Percentiles rank a stretch among this genome's conserved stretches.
These are phyloP conservation scores for Polymixis flavicincta DNA, from an alignment of 2,888 invertebrate genomes.

Conservation along the genomic window DNA sequence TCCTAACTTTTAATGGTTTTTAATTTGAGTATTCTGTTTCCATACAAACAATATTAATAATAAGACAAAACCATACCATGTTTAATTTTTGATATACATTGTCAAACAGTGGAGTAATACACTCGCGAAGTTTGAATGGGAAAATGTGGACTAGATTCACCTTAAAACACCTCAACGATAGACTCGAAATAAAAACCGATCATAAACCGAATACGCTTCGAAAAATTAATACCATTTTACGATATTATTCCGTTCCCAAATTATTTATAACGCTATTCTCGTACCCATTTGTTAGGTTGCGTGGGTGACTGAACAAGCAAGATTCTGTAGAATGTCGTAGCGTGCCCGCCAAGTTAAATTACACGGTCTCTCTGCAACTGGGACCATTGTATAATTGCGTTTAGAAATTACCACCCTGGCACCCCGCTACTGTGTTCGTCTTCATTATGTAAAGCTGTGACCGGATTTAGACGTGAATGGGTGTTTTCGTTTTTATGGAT, in stretches of 20 bases:
- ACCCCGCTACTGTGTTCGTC: constrained; percentile 36
- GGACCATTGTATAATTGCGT: constrained; percentile 68
- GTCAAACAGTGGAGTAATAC: too few species aligned
- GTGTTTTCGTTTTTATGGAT: constrained; percentile 7
- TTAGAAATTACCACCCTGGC: constrained; percentile 62
- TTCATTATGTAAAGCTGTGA: constrained; percentile 48
- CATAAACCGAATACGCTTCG: neutral
- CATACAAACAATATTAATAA: too few species aligned
- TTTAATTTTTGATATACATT: too few species aligned
- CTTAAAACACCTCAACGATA: neutral
- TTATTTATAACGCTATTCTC: constrained; percentile 46
- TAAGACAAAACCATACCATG: too few species aligned
- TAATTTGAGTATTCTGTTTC: too few species aligned
- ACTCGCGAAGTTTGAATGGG: too few species aligned
- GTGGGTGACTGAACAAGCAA: constrained; percentile 40
- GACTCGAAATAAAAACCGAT: neutral
- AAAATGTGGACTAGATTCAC: too few species aligned
- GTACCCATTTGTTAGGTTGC: constrained; percentile 38
- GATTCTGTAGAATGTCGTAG: constrained; percentile 45
- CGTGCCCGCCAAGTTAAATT: constrained; percentile 58
- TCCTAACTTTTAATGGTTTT: too few species aligned
- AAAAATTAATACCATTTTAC: constrained; percentile 11
- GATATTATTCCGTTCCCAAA: constrained; percentile 13
- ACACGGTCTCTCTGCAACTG: constrained; percentile 59
- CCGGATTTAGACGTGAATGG: constrained; percentile 26